Percentiles rank a stretch among this genome's conserved stretches.
Conservation (phyloP, 2,888 invertebrate genomes). For the Mystacides longicornis region DNA sequence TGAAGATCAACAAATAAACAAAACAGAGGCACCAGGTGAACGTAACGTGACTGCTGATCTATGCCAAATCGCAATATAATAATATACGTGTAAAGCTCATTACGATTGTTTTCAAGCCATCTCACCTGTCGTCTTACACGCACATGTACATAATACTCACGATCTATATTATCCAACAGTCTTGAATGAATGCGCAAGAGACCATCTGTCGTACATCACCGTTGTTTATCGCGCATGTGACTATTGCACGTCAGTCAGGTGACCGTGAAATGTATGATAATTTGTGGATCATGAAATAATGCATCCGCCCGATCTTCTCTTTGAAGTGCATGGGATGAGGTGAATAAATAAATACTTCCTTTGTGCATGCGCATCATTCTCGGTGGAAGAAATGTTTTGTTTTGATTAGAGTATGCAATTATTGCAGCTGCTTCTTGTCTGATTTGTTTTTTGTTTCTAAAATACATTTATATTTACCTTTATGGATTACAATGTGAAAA, state of each 20-base stretch:
- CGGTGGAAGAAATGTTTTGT: too few relatives aligned
- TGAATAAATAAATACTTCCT: too few relatives aligned
- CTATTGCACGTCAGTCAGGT: not conserved
- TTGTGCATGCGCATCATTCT: too few relatives aligned
- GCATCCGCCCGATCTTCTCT: not conserved
- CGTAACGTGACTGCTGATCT: not conserved
- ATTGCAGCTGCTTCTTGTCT: too few relatives aligned
- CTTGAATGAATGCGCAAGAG: not conserved
- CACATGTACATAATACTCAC: not conserved
- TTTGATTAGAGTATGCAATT: too few relatives aligned
- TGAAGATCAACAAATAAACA: not conserved
- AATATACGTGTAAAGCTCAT: not conserved
- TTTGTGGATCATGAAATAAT: not conserved
- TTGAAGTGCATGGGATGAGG: not conserved
- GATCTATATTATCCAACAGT: not conserved
- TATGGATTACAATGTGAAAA: too few relatives aligned
- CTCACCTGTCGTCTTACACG: not conserved
- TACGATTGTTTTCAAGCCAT: not conserved
- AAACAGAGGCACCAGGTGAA: not conserved
- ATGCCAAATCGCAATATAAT: not conserved
- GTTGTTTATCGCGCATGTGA: not conserved
- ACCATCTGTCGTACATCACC: not conserved
- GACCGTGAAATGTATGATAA: slow-evolving; percentile 1
- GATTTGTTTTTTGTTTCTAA: too few relatives aligned
- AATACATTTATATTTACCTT: too few relatives aligned